These are phyloP conservation scores for Heptranchias perlo DNA, from an alignment of 2,113 vertebrate species.

Conservation along the genomic window DNA sequence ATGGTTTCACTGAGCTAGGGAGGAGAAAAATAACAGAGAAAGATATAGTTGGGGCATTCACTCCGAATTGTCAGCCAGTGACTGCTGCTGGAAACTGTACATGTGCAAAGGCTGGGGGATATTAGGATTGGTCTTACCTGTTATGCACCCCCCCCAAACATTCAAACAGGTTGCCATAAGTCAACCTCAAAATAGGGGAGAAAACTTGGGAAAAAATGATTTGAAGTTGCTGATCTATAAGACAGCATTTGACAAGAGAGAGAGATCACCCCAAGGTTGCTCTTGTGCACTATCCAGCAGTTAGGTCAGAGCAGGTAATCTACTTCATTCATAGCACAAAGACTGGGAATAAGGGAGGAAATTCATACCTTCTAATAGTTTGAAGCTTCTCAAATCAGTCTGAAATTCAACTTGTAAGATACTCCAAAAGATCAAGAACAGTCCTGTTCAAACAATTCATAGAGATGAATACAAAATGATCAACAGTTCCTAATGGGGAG, in stretches of 20 bases:
- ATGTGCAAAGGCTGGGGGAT: no score
- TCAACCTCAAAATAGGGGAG: no score
- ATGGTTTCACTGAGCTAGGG: neutral
- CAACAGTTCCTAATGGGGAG: neutral
- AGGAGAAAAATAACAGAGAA: neutral
- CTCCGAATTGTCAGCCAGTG: no score
- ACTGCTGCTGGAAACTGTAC: no score
- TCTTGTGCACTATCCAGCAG: neutral
- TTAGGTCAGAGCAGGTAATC: neutral
- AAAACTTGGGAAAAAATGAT: no score
- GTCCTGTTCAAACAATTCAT: neutral
- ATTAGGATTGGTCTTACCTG: no score
- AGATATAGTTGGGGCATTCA: no score
- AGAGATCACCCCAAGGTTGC: neutral
- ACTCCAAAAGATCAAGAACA: neutral
- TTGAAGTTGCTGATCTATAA: no score
- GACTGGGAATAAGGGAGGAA: neutral
- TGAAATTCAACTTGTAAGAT: neutral
- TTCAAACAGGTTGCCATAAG: no score
- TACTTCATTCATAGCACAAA: neutral
- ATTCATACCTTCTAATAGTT: neutral
- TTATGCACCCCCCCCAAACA: no score
- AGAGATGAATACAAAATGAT: neutral
- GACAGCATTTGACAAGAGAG: neutral
- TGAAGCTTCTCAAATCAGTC: neutral